A percentile compares a stretch with the other conserved stretches of the same genome.
Conservation (phyloP, 2,888 invertebrate genomes). For the Drosophila subquinaria region DNA sequence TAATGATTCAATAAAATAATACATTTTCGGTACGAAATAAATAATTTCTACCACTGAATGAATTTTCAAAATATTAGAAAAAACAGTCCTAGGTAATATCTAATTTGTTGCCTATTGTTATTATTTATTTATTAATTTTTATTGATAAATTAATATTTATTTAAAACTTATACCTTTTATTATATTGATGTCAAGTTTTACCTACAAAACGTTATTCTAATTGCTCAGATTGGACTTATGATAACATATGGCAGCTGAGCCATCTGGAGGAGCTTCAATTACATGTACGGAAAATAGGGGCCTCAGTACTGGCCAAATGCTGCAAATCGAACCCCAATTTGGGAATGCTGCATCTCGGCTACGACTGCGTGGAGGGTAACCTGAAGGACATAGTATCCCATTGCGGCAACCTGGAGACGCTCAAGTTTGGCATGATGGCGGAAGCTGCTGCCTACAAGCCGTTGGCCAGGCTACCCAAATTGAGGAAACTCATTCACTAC, state of each 20-base stretch:
- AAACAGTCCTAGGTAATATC: too few relatives aligned
- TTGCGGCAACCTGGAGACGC: slow-evolving; percentile 51
- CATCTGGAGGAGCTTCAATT: slow-evolving; percentile 48
- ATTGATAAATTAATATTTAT: too few relatives aligned
- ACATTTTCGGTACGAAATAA: too few relatives aligned
- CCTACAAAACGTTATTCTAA: not conserved
- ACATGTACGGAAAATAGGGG: slow-evolving; percentile 24
- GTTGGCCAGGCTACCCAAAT: slow-evolving; percentile 49
- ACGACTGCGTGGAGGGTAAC: slow-evolving; percentile 29
- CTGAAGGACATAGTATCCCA: slow-evolving; percentile 49
- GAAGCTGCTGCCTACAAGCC: slow-evolving; percentile 41
- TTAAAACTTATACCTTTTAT: too few relatives aligned
- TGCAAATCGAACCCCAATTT: slow-evolving; percentile 58
- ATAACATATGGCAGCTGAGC: slow-evolving; percentile 34
- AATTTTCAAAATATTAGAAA: too few relatives aligned
- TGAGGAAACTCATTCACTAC: slow-evolving; percentile 46
- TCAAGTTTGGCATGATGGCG: slow-evolving; percentile 58
- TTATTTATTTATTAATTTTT: too few relatives aligned
- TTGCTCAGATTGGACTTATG: slow-evolving; percentile 39
- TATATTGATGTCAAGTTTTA: not conserved
- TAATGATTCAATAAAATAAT: too few relatives aligned
- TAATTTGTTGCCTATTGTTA: too few relatives aligned
- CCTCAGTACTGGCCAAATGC: slow-evolving; percentile 36
- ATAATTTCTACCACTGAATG: too few relatives aligned
- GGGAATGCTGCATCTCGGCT: slow-evolving; percentile 44